Evolutionary conservation across 2,797 vertebrate genomes (phyloP), one percentile per base, ranked within the genome.

Genomic region (Cossypha dichroa): DNA sequence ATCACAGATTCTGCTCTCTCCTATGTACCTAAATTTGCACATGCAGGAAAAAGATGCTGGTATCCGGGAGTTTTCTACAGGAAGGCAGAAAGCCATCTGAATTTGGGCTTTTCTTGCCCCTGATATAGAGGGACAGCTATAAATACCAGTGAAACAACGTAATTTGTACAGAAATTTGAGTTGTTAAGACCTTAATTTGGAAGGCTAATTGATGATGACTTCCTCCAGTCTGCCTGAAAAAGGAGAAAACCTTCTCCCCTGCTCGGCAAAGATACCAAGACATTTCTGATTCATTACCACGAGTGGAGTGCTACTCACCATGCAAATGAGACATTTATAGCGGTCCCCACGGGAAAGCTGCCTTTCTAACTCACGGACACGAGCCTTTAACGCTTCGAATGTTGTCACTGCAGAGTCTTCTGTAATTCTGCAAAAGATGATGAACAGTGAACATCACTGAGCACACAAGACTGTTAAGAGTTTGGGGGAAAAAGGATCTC

Each of bases 261-360:
- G 67, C 83, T 91, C 20, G 0, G 80, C 60, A 89, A 86, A 91
- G 94, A 55, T 43, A 96, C 40, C 75, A 84, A 95, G 92, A 90
- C 89, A 92, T 95, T 94, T 96, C 94, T 96, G 94, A 97, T 97
- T 97, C 96, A 96, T 95, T 96, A 93, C 91, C 91, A 90, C 62
- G 73, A 96, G 90, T 91, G 96, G 81, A 95, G 93, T 87, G 90
- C 95, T 90, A 97, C 97, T 99, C 98, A 99, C 99, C 99, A 99
- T 99, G 98, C 99, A 99, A 98, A 99, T 99, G 98, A 99, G 99
- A 99, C 99, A 99, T 98, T 99, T 99, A 98, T 99, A 99, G 93
- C 99, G 98, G 98, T 99, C 99, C 95, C 99, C 99, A 98, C 99
- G 98, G 96, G 99, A 99, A 67, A 99, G 99, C 98, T 99, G 99